Base-by-base conservation (phyloP, 2,113 vertebrate species). In the Tragelaphus imberbis region DNA sequence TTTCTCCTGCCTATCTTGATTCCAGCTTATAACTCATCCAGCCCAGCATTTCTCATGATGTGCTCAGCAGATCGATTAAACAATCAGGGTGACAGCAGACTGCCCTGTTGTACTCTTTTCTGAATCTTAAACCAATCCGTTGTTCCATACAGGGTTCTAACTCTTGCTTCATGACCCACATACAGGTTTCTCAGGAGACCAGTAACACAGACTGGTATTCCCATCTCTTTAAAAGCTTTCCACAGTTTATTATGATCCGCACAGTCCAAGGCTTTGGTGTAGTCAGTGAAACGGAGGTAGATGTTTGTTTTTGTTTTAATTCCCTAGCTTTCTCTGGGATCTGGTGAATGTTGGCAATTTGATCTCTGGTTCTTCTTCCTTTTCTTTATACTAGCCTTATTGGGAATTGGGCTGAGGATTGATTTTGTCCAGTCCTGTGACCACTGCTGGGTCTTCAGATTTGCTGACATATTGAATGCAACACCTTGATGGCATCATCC, bases 121-220 rank as follows among this genome's bases (percentile, higher is more conserved):
- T 71, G 1, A 0, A 40, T 71, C 68, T 71, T 71, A n/a, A 40
- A 71, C n/a, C 19, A 40, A 0, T 71, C n/a, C 0, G 1, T 23
- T 71, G 68, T 71, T 71, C n/a, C n/a, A 71, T 23, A 71, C 19
- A 23, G 2, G n/a, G n/a, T 40, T 71, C n/a, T 71, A 40, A 71
- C 68, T 71, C n/a, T 71, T 71, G 68, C 68, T 40, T 71, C 19
- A 12, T 71, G 68, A 71, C 68, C n/a, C 68, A 6, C 10, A 40
- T 40, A 40, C 19, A 40, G 68, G n/a, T 71, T 40, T 40, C n/a
- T 71, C 68, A 71, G 19, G 19, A 40, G 19, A 40, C 10, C 0
- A 0, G n/a, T 40, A 40, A 40, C 68, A 23, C n/a, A 12, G 10
- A 40, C n/a, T 71, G 68, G 68, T 71, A 71, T 40, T 40, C n/a